These are phyloP conservation scores for Meiosimyza decipiens DNA, from an alignment of 2,888 invertebrate species.

Conservation along the genomic window DNA sequence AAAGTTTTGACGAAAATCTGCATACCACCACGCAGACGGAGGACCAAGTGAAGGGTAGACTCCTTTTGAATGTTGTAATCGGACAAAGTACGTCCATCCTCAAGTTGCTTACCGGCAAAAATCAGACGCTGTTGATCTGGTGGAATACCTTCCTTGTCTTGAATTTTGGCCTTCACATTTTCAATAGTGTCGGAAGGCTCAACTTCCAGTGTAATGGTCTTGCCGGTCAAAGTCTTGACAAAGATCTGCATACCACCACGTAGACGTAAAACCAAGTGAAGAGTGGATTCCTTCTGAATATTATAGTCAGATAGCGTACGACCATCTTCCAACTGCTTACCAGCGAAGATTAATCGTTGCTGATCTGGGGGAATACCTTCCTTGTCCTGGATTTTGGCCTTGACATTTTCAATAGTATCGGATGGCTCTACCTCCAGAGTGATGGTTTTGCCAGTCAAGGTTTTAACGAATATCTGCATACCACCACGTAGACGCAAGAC, in stretches of 20 bases:
- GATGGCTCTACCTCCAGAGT: conserved; percentile 33
- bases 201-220: conserved; percentile 54
- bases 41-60: conserved; percentile 46
- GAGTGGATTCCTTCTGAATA: conserved; percentile 32
- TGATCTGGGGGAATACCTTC: conserved; percentile 34
- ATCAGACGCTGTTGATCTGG: conserved; percentile 50
- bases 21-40: conserved; percentile 48
- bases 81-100: conserved; percentile 47
- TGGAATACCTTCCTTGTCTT: conserved; percentile 48
- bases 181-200: conserved; percentile 51
- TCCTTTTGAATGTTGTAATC: conserved; percentile 49
- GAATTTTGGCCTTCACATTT: conserved; percentile 49
- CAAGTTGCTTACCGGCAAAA: conserved; percentile 47
- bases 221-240: conserved; percentile 31
- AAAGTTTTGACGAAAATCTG: conserved; percentile 47
- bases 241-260: conserved; percentile 34
- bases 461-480: conserved; percentile 54
- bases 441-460: conserved; percentile 52
- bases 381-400: conserved; percentile 34
- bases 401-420: conserved; percentile 34
- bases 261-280: conserved; percentile 27
- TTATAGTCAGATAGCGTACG: conserved; percentile 31
- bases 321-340: conserved; percentile 33
- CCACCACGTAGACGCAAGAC: conserved; percentile 54
- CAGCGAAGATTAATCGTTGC: conserved; percentile 33